Evolutionary conservation across 2,113 vertebrate genomes (phyloP).

Genomic region (Lota lota): DNA sequence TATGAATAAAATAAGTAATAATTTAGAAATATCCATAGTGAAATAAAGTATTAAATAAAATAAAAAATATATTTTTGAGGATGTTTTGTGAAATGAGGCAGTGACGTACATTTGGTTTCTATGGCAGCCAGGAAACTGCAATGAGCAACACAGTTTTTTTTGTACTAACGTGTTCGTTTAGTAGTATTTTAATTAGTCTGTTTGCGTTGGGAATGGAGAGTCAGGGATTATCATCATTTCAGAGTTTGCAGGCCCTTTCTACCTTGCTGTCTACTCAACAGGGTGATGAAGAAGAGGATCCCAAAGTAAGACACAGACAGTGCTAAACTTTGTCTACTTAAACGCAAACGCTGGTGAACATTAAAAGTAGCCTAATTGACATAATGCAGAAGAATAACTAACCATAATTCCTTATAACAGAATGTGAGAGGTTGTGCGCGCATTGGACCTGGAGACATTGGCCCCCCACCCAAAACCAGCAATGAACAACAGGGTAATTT

Average conservation of each 20-base stretch:
- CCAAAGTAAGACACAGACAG: conserved; percentile 39
- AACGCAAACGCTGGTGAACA: neutral
- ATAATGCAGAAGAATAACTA: neutral
- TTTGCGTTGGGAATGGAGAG: conserved; percentile 55
- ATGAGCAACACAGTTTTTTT: conserved; percentile 20
- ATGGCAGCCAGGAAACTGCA: conserved; percentile 10
- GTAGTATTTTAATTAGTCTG: neutral
- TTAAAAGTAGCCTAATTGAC: neutral
- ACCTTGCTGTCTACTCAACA: conserved; percentile 62
- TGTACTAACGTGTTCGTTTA: neutral
- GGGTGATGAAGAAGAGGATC: conserved; percentile 62
- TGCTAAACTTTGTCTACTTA: neutral
- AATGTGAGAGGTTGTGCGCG: conserved; percentile 20
- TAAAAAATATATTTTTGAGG: neutral
- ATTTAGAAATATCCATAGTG: neutral
- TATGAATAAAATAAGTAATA: neutral
- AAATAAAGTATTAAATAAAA: neutral
- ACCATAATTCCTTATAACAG: conserved; percentile 33
- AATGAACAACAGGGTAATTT: conserved; percentile 56
- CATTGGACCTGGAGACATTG: conserved; percentile 78
- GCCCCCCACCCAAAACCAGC: conserved; percentile 37
- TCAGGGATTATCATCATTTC: conserved; percentile 50
- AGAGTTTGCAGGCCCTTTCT: conserved; percentile 75
- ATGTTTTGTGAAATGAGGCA: neutral
- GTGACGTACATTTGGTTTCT: conserved; percentile 7